Percentiles rank a stretch among this genome's conserved stretches.
These are phyloP conservation scores for Diglossa cyanea DNA, from an alignment of 2,797 vertebrate genomes.

Conservation along the genomic window DNA sequence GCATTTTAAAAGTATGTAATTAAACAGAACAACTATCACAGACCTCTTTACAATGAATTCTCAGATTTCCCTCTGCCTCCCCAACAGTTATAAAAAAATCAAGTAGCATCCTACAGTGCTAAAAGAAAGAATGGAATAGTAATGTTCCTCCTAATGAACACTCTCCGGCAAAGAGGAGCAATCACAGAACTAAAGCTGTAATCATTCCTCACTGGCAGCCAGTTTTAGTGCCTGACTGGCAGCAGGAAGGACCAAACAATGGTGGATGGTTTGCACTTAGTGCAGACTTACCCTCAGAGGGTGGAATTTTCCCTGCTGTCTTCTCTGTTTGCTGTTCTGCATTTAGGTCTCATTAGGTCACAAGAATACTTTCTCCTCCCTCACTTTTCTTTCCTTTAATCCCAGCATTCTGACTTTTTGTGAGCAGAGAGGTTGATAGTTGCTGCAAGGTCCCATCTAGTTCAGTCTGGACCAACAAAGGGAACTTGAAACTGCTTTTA, in stretches of 20 bases:
- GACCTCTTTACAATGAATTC: conserved; percentile 9
- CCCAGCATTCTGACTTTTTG: neutral
- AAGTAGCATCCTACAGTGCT: conserved; percentile 29
- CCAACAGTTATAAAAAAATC: neutral
- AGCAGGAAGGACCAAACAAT: conserved; percentile 33
- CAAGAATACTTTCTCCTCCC: neutral
- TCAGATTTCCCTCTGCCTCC: neutral
- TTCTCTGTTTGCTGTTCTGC: conserved; percentile 7
- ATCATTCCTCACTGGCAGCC: conserved; percentile 54
- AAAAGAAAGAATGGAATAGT: conserved; percentile 47
- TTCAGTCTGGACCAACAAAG: neutral
- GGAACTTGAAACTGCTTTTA: neutral
- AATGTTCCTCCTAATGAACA: conserved; percentile 55
- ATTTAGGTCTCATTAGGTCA: conserved; percentile 19
- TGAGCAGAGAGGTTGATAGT: neutral
- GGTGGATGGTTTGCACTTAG: conserved; percentile 48
- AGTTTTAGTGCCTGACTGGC: conserved; percentile 26
- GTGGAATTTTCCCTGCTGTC: neutral
- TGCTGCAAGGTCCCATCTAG: neutral
- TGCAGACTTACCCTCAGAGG: neutral
- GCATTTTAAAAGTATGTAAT: conserved; percentile 52
- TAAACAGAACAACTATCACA: conserved; percentile 50
- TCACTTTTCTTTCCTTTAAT: neutral
- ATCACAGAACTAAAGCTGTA: conserved; percentile 55
- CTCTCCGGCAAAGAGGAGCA: conserved; percentile 43